Percentiles rank a stretch among this genome's conserved stretches.
Evolutionary conservation across 2,888 invertebrate genomes (phyloP).

Genomic region (Megalurothrips usitatus): DNA sequence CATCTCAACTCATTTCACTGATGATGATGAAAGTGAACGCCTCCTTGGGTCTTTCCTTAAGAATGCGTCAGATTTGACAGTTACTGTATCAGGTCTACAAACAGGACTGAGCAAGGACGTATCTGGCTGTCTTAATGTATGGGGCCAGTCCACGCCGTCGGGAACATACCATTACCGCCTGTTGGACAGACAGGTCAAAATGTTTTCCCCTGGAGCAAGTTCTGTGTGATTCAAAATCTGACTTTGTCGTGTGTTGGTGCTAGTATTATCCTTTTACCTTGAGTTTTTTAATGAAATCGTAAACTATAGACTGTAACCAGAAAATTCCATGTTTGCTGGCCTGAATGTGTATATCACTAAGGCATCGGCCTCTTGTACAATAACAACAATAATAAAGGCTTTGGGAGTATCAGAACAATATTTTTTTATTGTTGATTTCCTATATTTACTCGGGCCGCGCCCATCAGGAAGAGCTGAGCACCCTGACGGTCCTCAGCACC

Average conservation of each 20-base stretch:
- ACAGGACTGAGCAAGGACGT: constrained; percentile 5
- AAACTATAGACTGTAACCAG: too few relatives aligned
- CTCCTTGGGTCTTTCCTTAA: not conserved
- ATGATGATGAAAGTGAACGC: not conserved
- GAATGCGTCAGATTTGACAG: constrained; percentile 7
- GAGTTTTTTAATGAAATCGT: too few relatives aligned
- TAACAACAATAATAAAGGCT: too few relatives aligned
- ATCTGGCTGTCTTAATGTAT: not conserved
- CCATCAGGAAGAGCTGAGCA: not conserved
- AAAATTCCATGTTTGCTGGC: too few relatives aligned
- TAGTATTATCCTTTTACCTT: too few relatives aligned
- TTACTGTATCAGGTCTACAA: not conserved
- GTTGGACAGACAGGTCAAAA: not conserved
- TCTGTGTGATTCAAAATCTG: not conserved
- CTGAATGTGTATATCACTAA: too few relatives aligned
- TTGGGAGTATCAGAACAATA: too few relatives aligned
- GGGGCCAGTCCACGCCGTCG: not conserved
- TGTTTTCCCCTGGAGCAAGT: constrained; percentile 12
- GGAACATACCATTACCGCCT: not conserved
- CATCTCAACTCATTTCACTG: not conserved
- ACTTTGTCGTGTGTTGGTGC: too few relatives aligned
- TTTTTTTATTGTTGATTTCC: too few relatives aligned
- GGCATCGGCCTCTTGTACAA: too few relatives aligned
- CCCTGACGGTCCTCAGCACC: not conserved
- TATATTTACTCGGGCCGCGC: not conserved